Evolutionary conservation across 1,140 invertebrate species (phyloP), one percentile per base, ranked within the genome.

Genomic region (Druon quercuslanigerum): DNA sequence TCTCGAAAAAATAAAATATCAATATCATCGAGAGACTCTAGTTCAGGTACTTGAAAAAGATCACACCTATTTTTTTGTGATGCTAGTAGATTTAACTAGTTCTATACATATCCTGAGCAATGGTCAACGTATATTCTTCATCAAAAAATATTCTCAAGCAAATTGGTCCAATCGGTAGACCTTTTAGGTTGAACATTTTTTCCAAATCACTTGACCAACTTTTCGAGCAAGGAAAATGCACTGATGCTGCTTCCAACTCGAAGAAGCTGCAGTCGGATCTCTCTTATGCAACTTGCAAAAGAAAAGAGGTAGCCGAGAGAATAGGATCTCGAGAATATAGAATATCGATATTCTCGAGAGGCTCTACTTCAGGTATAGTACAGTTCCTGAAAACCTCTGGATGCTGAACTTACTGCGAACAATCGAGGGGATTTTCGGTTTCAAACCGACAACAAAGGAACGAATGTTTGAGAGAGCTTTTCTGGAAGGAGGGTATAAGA

Each of bases 181-280:
- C 25, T 33, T 33, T 33, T 33, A 3, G 25, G 5, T 3, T 33
- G 25, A 33, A 33, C 5, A 33, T 33, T 33, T 33, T 33, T 33
- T 33, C 25, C 25, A 33, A 33, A 33, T 33, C 5, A 33, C 25
- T 33, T 33, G 25, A 4, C 25, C 25, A 33, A 33, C 25, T 33
- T 33, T 33, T 56, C 80, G 82, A 84, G 83, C 79, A 81, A 85
- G 81, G 78, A 79, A 87, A 86, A 85, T 77, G 81, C 74, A 16
- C 75, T 52, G 72, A 60, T 79, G 76, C 79, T 78, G 25, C 14
- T 40, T 54, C 17, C 52, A 54, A 54, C 14, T 16, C 9, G 8
- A 66, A 66, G 60, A 66, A 66, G 33, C 3, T 33, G 25, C 6
- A 66, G 13, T 78, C 13, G 73, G n/a, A 33, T 40, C 40, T 66